Percentiles rank a stretch among this genome's conserved stretches.
Conservation (phyloP, 2,113 vertebrate species). For the Cavia aperea region DNA sequence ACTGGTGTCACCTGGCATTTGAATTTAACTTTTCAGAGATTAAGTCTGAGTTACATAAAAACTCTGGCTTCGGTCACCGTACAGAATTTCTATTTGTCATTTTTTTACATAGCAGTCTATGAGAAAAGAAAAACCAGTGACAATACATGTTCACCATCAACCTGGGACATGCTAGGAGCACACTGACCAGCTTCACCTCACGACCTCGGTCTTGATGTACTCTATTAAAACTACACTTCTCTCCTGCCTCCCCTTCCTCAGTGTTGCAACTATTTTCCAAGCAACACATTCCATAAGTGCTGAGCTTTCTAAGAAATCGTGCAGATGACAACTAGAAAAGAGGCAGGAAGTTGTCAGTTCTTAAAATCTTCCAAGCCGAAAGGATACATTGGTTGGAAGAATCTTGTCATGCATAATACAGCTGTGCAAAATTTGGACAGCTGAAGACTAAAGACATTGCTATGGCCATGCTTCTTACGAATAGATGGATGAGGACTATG, state of each 20-base stretch:
- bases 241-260: neutral
- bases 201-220: neutral
- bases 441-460: slow-evolving; percentile 24
- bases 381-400: slow-evolving; percentile 7
- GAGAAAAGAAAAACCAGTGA: neutral
- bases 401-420: neutral
- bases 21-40: neutral
- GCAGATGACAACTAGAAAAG: slow-evolving; percentile 25
- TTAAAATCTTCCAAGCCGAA: slow-evolving; percentile 21
- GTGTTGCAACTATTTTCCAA: neutral
- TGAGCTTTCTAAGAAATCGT: neutral
- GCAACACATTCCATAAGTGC: neutral
- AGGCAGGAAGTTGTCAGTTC: neutral
- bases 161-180: neutral
- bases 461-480: slow-evolving; percentile 3
- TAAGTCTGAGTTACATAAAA: neutral
- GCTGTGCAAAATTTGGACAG: neutral
- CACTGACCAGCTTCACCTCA: neutral
- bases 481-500: neutral
- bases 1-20: neutral
- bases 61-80: neutral
- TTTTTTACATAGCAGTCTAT: neutral
- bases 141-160: neutral
- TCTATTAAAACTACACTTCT: neutral
- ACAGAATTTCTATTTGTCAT: neutral